Conservation (phyloP, 1,140 invertebrate genomes). For the Acromyrmex heyeri region DNA sequence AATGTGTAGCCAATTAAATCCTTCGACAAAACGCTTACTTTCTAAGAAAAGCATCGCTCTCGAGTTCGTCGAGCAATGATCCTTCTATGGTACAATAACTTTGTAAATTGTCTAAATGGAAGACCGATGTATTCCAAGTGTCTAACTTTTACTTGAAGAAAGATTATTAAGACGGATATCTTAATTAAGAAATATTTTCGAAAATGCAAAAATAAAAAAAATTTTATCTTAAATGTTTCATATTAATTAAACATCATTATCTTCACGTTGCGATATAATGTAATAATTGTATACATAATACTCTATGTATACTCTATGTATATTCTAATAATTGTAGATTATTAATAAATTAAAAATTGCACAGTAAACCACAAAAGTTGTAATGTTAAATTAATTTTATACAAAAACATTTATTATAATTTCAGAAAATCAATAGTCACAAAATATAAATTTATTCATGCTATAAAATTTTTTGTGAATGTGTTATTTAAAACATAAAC, state of each 20-base stretch:
- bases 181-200: neutral
- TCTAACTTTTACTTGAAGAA: neutral
- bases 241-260: neutral
- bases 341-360: neutral
- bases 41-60: conserved; percentile 13
- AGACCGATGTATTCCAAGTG: neutral
- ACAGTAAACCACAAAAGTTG: neutral
- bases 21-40: conserved; percentile 21
- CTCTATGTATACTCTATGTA: no score
- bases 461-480: no score
- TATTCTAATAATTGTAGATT: neutral
- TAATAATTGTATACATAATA: neutral
- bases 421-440: conserved; percentile 1
- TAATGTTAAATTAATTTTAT: conserved; percentile 1
- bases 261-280: neutral
- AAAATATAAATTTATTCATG: neutral
- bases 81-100: neutral
- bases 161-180: neutral
- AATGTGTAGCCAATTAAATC: conserved; percentile 22
- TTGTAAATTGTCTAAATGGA: neutral
- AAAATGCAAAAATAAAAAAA: neutral
- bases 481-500: neutral
- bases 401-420: neutral
- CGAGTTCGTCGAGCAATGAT: neutral
- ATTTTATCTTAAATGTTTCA: neutral